These are phyloP conservation scores for Chitala chitala DNA, from an alignment of 2,113 vertebrate genomes.

Conservation along the genomic window DNA sequence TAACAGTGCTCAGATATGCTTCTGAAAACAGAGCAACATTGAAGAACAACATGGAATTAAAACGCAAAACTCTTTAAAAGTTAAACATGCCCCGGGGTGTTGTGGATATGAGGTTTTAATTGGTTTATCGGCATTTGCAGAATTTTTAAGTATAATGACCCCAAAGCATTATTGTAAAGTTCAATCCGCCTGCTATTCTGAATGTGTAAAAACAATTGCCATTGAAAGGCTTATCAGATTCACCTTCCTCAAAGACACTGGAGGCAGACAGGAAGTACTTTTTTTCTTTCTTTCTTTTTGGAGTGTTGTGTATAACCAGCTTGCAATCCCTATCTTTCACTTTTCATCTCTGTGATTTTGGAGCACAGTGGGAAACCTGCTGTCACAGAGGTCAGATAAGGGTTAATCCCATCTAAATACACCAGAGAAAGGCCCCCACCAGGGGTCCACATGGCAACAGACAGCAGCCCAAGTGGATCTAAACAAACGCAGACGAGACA, in stretches of 20 bases:
- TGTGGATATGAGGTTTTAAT: not conserved
- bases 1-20: not conserved
- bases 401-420: no score
- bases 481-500: not conserved
- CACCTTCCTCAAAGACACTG: not conserved
- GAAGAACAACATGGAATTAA: not conserved
- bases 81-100: not conserved
- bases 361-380: no score
- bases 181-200: not conserved
- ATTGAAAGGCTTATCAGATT: not conserved
- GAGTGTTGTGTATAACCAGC: no score
- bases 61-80: not conserved
- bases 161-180: conserved; percentile 1
- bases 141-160: not conserved
- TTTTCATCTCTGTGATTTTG: not conserved
- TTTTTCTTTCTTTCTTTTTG: no score
- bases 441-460: no score
- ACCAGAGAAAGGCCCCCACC: no score
- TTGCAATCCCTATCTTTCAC: no score
- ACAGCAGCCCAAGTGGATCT: no score
- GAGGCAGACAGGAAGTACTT: not conserved
- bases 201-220: not conserved
- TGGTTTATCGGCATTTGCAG: not conserved
- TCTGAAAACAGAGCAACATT: not conserved
- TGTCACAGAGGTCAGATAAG: no score